phyloP scores from a whole-genome alignment of 1,140 invertebrate genomes.

The Homalodisca vitripennis region DNA sequence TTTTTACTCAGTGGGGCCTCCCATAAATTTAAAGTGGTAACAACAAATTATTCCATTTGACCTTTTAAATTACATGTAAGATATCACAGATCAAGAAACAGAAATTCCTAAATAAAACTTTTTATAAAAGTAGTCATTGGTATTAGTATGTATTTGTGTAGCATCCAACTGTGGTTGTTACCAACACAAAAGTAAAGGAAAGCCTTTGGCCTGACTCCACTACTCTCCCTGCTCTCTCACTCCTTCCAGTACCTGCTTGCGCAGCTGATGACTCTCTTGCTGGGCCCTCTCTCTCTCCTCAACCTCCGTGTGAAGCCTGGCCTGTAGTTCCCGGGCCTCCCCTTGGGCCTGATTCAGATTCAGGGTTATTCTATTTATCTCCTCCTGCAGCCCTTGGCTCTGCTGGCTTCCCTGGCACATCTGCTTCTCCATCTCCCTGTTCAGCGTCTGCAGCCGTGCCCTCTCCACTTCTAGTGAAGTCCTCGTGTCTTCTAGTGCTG shows the following conservation, averaged over 20 bases:
- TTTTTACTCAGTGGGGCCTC: no score
- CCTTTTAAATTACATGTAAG: no score
- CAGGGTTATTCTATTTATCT: constrained; percentile 66
- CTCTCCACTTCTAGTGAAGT: constrained; percentile 67
- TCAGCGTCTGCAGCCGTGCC: constrained; percentile 62
- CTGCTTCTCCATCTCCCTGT: constrained; percentile 76
- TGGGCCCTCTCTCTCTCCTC: constrained; percentile 73
- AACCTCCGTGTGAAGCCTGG: constrained; percentile 68
- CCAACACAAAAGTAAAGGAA: no score
- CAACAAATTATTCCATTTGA: no score
- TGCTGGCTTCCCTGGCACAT: constrained; percentile 52
- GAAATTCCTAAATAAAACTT: no score
- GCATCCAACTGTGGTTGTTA: no score
- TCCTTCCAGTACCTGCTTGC: constrained; percentile 74
- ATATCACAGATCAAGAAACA: no score
- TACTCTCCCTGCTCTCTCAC: no score
- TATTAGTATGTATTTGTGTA: no score
- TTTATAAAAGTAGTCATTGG: no score
- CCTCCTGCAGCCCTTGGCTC: constrained; percentile 60
- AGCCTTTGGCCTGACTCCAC: no score
- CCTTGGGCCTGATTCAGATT: constrained; percentile 67
- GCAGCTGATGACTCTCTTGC: constrained; percentile 67
- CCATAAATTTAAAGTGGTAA: no score
- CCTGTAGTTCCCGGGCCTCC: constrained; percentile 79
- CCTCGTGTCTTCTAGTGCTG: constrained; percentile 75